Evolutionary conservation across 1,140 invertebrate species (phyloP).

Genomic region (Tribolium madens): DNA sequence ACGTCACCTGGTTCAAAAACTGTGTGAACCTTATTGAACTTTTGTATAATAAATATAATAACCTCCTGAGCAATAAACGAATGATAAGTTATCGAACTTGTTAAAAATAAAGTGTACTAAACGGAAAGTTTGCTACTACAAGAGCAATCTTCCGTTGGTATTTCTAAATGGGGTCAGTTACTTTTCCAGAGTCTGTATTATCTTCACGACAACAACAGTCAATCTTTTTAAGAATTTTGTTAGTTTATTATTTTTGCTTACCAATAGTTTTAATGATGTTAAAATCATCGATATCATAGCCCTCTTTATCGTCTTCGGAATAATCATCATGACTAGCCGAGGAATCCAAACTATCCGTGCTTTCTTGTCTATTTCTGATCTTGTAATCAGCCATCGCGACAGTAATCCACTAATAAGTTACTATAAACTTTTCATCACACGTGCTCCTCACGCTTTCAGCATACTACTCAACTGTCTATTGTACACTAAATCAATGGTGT

Average conservation of each 20-base stretch:
- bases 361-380: constrained; percentile 64
- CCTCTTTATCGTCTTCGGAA: constrained; percentile 72
- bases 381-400: constrained; percentile 51
- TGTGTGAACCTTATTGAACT: background rate
- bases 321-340: constrained; percentile 65
- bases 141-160: background rate
- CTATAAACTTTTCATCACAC: constrained; percentile 18
- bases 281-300: constrained; percentile 80
- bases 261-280: constrained; percentile 86
- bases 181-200: background rate
- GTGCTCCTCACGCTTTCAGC: background rate
- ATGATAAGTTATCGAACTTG: background rate
- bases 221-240: background rate
- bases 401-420: background rate
- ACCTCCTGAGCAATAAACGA: background rate
- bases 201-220: background rate
- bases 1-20: background rate
- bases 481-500: constrained; percentile 21
- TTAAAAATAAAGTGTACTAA: background rate
- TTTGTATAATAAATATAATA: background rate
- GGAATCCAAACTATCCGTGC: constrained; percentile 63
- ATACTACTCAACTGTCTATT: background rate
- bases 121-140: background rate
- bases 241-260: constrained; percentile 67
- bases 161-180: background rate